Base-by-base conservation (phyloP, 2,888 invertebrate genomes). In the Spialia ferax region DNA sequence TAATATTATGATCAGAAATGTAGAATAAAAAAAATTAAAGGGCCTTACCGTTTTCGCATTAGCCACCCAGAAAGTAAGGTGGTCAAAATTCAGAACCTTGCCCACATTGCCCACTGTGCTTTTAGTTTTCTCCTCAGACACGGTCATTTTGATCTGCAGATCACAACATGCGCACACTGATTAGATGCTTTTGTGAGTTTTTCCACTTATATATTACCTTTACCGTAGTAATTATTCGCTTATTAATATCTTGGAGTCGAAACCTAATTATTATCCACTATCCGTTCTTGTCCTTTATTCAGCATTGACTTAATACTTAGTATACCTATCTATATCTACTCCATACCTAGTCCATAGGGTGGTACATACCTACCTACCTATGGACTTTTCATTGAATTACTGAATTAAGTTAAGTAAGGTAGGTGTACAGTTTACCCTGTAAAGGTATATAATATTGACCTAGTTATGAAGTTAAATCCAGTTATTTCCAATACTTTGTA, bases 51-150 rank as follows among this genome's bases (percentile, higher is more conserved):
- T 87, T 83, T 88, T 91, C 8, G 93, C 88, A 74, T 93, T 93
- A 0, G 84, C 86, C 22, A 93, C 93, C 87, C 89, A 89, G 72
- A 93, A 91, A n/a, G 89, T 80, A 0, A 93, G 79, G 70, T 93
- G 92, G 55, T 91, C 86, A 52, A 93, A 93, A 71, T 85, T 85
- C 7, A 92, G 63, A 13, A 93, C 88, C 73, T 82, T 88, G 0
- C 88, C 92, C 6, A 77, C 15, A 11, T 15, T 38, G 13, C 5
- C 79, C 0, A 55, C 48, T 8, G 64, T 22, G 22, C 61, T 59
- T 15, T 59, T 50, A 48, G 22, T 32, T 68, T 4, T 22, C 20
- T 68, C 71, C 70, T 77, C 74, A 13, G 77, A 78, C 72, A 80
- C 82, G 1, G 85, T 80, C 89, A 91, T 91, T 71, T 78, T 86